Percentiles rank a stretch among this genome's conserved stretches.
Conservation (phyloP, 2,888 invertebrate species). For the Euzophera pinguis region DNA sequence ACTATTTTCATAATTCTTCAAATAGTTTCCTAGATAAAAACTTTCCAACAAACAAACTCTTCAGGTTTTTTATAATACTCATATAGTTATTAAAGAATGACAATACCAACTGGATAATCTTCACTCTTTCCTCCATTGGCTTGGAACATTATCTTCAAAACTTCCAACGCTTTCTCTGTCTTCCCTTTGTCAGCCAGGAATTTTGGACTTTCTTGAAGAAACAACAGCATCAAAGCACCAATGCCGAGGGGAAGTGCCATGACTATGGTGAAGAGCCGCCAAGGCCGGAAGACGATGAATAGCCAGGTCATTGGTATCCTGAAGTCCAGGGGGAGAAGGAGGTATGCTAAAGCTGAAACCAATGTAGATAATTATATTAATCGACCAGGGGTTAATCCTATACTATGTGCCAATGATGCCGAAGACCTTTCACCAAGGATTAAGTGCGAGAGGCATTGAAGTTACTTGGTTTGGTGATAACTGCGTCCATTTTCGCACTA, state of each 20-base stretch:
- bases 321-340: constrained; percentile 79
- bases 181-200: constrained; percentile 82
- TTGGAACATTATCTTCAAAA: constrained; percentile 40
- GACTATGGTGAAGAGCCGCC: constrained; percentile 83
- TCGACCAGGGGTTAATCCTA: no score
- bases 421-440: no score
- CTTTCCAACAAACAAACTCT: no score
- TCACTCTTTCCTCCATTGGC: constrained; percentile 39
- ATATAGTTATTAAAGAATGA: no score
- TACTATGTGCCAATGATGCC: no score
- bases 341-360: constrained; percentile 79
- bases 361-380: no score
- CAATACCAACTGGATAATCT: constrained; percentile 39
- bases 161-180: constrained; percentile 72
- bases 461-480: no score
- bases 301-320: constrained; percentile 50
- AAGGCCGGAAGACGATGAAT: constrained; percentile 80
- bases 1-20: no score
- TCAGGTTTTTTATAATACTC: no score
- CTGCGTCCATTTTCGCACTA: no score
- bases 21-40: no score
- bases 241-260: constrained; percentile 49
- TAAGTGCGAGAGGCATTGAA: no score
- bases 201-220: constrained; percentile 87
- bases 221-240: constrained; percentile 75